Evolutionary conservation across 2,113 vertebrate species (phyloP).

Genomic region (Peromyscus leucopus): DNA sequence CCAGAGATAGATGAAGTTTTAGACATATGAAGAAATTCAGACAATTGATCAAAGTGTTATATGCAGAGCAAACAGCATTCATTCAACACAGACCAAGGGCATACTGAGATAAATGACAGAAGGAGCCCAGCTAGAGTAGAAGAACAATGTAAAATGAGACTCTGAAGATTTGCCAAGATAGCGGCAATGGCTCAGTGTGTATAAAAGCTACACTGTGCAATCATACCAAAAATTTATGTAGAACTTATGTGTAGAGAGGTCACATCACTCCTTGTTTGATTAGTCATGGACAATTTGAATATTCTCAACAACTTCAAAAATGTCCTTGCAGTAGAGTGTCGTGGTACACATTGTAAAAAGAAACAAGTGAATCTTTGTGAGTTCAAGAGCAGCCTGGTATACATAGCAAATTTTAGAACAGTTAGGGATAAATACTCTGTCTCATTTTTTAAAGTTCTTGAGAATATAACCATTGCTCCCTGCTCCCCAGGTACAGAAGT

Average conservation of each 20-base stretch:
- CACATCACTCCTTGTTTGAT: background rate
- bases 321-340: background rate
- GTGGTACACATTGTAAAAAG: background rate
- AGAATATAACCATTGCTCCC: background rate
- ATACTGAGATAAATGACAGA: constrained; percentile 18
- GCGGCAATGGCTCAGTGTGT: background rate
- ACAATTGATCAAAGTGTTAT: background rate
- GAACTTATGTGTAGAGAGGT: background rate
- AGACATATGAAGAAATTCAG: background rate
- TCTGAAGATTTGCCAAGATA: background rate
- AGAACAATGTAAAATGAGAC: background rate
- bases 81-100: background rate
- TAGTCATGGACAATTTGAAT: background rate
- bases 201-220: background rate
- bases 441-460: background rate
- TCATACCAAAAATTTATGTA: background rate
- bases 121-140: background rate
- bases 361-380: background rate
- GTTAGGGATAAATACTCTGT: background rate
- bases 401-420: background rate
- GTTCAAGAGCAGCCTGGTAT: background rate
- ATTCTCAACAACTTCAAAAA: constrained; percentile 3
- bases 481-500: background rate
- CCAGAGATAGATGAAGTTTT: background rate
- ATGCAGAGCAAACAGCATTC: background rate